Conservation (phyloP, 2,888 invertebrate genomes). For the Ceratothoa steindachneri region DNA sequence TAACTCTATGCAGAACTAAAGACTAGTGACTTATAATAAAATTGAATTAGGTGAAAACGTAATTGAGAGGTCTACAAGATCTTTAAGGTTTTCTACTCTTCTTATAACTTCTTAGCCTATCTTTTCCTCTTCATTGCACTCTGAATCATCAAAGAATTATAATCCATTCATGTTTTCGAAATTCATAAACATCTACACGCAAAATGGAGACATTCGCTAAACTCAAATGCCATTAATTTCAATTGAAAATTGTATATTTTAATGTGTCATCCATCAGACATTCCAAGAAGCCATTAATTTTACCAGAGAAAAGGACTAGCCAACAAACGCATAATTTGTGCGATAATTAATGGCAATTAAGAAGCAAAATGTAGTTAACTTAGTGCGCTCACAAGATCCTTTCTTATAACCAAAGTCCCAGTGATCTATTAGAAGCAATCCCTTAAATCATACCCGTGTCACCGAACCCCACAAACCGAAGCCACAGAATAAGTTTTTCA, state of each 20-base stretch:
- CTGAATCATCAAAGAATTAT: too few relatives aligned
- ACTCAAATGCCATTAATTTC: not conserved
- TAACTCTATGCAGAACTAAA: too few relatives aligned
- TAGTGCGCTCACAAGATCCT: not conserved
- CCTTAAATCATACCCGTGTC: not conserved
- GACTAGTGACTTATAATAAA: too few relatives aligned
- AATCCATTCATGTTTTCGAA: not conserved
- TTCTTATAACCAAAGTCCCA: not conserved
- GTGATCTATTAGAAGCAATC: not conserved
- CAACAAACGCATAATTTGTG: not conserved
- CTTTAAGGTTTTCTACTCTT: too few relatives aligned
- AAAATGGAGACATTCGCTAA: not conserved
- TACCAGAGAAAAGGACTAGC: not conserved
- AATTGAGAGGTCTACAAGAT: too few relatives aligned
- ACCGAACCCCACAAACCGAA: not conserved
- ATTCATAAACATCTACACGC: not conserved
- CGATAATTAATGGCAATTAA: not conserved
- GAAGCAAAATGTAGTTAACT: not conserved
- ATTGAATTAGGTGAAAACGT: too few relatives aligned
- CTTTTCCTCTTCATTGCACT: too few relatives aligned
- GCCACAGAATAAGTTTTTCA: not conserved
- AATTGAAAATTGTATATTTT: not conserved
- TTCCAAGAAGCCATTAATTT: not conserved
- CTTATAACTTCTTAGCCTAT: too few relatives aligned
- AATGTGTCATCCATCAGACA: not conserved